Percentiles rank a stretch among this genome's conserved stretches.
These are phyloP conservation scores for Lepidiolamprologus cunningtoni DNA, from an alignment of 2,113 vertebrate species.

Conservation along the genomic window DNA sequence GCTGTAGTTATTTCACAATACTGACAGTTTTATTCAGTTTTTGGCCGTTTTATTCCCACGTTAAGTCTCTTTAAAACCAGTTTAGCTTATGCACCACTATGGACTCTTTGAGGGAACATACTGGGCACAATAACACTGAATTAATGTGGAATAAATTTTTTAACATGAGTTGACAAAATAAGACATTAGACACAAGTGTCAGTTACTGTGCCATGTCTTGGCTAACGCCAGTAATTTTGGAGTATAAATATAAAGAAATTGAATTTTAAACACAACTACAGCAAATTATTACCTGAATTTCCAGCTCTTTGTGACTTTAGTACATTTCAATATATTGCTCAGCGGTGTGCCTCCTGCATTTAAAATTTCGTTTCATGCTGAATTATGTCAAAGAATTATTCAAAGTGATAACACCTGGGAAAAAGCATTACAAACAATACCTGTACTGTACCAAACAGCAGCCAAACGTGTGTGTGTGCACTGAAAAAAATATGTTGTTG, in stretches of 20 bases:
- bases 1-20: not conserved
- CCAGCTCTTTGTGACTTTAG: not conserved
- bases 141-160: not conserved
- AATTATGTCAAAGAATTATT: not conserved
- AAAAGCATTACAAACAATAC: not conserved
- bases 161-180: not conserved
- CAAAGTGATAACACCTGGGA: not conserved
- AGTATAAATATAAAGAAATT: not conserved
- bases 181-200: not conserved
- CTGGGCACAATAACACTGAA: not conserved
- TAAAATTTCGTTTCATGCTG: not conserved
- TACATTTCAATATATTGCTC: not conserved
- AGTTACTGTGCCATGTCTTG: not conserved
- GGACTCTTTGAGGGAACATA: not conserved
- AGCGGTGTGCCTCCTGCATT: not conserved
- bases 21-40: not conserved
- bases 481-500: too few species aligned
- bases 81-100: not conserved
- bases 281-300: not conserved
- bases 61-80: not conserved
- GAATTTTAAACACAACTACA: not conserved
- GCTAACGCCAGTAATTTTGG: not conserved
- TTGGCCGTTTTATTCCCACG: not conserved
- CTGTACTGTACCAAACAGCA: not conserved
- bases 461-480: not conserved